These are phyloP conservation scores for Catocala nupta DNA, from an alignment of 2,888 invertebrate species.

Conservation along the genomic window DNA sequence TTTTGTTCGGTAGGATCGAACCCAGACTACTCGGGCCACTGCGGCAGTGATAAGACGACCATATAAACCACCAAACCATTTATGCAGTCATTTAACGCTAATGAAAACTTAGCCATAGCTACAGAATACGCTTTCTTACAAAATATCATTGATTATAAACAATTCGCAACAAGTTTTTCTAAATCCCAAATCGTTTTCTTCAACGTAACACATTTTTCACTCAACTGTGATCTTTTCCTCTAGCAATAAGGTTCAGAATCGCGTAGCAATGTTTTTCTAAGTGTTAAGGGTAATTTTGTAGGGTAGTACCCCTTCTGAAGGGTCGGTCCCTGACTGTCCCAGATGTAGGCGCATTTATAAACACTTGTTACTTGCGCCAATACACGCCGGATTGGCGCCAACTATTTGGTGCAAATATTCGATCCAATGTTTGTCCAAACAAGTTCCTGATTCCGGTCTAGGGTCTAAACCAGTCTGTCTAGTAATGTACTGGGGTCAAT, in stretches of 20 bases:
- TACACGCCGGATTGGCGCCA: constrained; percentile 25
- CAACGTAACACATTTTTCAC: not conserved
- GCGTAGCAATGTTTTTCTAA: constrained; percentile 6
- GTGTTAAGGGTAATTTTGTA: constrained; percentile 24
- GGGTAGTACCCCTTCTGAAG: constrained; percentile 52
- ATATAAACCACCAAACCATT: too few species aligned
- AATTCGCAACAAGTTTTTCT: constrained; percentile 48
- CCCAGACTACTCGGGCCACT: too few species aligned
- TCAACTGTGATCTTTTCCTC: not conserved
- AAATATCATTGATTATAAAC: constrained; percentile 44
- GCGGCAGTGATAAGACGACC: too few species aligned
- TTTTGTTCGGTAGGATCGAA: too few species aligned
- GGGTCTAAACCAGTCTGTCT: too few species aligned
- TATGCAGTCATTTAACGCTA: too few species aligned
- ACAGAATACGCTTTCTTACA: constrained; percentile 33
- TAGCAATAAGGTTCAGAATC: constrained; percentile 26
- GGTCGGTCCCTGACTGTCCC: constrained; percentile 56
- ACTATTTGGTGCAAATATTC: constrained; percentile 18
- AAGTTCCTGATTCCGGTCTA: too few species aligned
- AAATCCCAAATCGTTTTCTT: constrained; percentile 12
- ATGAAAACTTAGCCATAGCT: too few species aligned
- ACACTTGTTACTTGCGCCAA: constrained; percentile 68
- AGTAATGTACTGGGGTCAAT: too few species aligned
- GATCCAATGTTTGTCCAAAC: not conserved
- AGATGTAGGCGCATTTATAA: constrained; percentile 64